Base-by-base conservation (phyloP, 2,113 vertebrate genomes). In the Sciurus niger region DNA sequence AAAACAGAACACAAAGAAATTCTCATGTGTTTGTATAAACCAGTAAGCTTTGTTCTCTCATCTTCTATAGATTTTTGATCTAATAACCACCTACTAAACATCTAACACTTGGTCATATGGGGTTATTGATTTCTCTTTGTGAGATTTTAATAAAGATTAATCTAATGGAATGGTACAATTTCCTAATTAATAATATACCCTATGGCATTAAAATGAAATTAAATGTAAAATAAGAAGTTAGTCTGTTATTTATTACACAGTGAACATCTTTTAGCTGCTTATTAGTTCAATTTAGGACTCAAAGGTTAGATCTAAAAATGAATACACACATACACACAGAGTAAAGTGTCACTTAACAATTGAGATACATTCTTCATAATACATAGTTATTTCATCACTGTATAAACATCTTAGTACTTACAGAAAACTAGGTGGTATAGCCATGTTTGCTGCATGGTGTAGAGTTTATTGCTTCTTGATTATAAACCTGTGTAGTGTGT, bases 1-100 rank as follows among this genome's bases (percentile, higher is more conserved):
- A 97, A 97, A 97, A 90, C 83, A 97, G 0, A 55, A 97, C 82
- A 86, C 79, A 89, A 95, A 85, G 88, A 92, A 97, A 97, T 97
- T 40, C 82, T 73, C 40, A 89, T 53, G 53, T 96, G 43, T 68
- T 67, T 86, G 67, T 84, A 93, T 84, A 98, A 94, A 86, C 11
- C 40, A 96, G 82, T 95, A 68, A 76, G 10, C 30, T 72, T 93
- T 93, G 18, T 70, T 97, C 40, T 74, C 53, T 86, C 6, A 73
- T 22, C 18, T 93, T 37, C 2, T 84, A 18, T 78, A 70, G 34
- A 72, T 94, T 89, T 89, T 84, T 46, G 76, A 90, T 48, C 51
- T 83, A 78, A 65, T 22, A 84, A 34, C 8, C 18, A 32, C 72
- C 77, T 93, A 65, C 13, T 20, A 85, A 96, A 63, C 22, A 85